Evolutionary conservation across 2,797 vertebrate genomes (phyloP).

Genomic region (Poeciliopsis gracilis): DNA sequence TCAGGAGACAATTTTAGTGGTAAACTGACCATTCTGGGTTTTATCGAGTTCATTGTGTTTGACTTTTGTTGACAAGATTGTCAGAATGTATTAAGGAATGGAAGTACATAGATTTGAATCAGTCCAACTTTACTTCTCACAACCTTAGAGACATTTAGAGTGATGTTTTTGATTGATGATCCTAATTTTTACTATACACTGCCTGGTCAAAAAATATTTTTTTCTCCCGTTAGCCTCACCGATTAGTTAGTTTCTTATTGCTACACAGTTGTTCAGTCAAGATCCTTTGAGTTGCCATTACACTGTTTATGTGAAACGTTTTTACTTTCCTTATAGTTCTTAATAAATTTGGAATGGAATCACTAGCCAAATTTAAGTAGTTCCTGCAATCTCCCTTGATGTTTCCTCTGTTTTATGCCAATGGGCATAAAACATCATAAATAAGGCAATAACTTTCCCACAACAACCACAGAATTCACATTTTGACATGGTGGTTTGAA

Average conservation of each 20-base stretch:
- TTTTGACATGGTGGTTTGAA: not conserved
- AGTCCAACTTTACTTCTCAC: not conserved
- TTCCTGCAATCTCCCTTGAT: not conserved
- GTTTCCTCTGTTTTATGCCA: not conserved
- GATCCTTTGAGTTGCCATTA: not conserved
- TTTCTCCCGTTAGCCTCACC: not conserved
- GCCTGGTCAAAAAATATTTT: no score
- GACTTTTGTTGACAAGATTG: not conserved
- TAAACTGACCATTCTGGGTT: not conserved
- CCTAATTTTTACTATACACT: not conserved
- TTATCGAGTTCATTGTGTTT: not conserved
- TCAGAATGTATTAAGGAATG: not conserved
- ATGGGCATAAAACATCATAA: not conserved
- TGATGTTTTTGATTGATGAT: not conserved
- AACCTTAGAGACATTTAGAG: not conserved
- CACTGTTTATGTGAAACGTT: not conserved
- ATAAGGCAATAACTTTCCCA: not conserved
- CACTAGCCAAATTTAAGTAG: not conserved
- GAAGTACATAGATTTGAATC: not conserved
- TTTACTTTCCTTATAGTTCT: not conserved
- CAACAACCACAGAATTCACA: not conserved
- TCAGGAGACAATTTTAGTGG: not conserved
- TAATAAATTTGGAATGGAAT: not conserved
- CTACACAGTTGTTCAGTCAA: not conserved
- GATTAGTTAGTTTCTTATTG: not conserved